phyloP scores from a whole-genome alignment of 2,888 invertebrate genomes.

The Melipona beecheii region DNA sequence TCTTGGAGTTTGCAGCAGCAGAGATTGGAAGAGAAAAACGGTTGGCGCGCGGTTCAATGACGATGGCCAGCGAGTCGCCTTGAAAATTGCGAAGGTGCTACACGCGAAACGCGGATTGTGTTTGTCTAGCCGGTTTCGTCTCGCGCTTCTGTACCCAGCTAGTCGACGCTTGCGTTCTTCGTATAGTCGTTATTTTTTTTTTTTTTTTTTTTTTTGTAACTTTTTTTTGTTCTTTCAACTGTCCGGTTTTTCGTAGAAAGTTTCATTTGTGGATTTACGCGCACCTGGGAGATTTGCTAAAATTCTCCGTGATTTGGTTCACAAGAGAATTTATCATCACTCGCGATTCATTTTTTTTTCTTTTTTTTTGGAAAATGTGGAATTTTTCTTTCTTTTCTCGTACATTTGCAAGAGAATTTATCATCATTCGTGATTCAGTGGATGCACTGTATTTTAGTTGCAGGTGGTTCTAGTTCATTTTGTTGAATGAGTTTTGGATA shows the following conservation, averaged over 20 bases:
- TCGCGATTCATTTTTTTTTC: no score
- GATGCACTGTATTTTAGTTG: background rate
- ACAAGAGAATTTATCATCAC: no score
- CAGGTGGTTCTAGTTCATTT: background rate
- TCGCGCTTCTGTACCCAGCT: background rate
- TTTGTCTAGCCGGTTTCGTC: background rate
- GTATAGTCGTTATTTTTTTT: background rate
- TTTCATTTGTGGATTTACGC: background rate
- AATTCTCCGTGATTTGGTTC: no score
- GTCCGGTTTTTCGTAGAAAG: background rate
- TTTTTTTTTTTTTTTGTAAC: no score
- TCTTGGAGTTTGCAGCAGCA: background rate
- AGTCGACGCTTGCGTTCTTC: background rate
- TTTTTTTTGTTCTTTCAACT: no score
- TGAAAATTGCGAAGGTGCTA: slow-evolving; percentile 8
- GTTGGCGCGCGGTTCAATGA: background rate
- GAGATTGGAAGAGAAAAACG: background rate
- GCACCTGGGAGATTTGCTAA: background rate
- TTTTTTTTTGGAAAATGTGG: no score
- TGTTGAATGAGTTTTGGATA: background rate
- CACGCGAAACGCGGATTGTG: slow-evolving; percentile 3
- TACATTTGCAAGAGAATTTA: no score
- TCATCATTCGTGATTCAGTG: background rate
- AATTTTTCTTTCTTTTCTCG: no score
- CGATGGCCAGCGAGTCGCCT: slow-evolving; percentile 9